Conservation (phyloP, 2,888 invertebrate genomes). For the Aelia acuminata region DNA sequence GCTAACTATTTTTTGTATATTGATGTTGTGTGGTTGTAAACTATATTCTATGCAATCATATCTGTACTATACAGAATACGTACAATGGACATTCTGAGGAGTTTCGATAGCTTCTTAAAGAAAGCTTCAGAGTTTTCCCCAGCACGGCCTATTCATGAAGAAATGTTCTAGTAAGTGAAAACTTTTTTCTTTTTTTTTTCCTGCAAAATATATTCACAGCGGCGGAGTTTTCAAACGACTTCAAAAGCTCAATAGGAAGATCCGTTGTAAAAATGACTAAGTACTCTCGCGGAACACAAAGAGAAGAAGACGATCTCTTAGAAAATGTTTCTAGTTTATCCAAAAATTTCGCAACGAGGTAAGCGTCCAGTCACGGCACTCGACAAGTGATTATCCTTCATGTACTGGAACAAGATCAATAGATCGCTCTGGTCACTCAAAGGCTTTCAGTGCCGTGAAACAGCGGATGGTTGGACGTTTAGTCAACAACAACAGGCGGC, state of each 20-base stretch:
- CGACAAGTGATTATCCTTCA: not conserved
- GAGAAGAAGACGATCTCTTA: not conserved
- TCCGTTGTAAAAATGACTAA: not conserved
- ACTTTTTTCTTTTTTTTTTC: not conserved
- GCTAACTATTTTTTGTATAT: too few species aligned
- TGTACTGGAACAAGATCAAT: not conserved
- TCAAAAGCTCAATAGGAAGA: not conserved
- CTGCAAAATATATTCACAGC: slow-evolving; percentile 16
- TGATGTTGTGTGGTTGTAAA: too few species aligned
- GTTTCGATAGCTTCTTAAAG: not conserved
- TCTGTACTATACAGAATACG: not conserved
- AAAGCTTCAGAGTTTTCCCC: not conserved
- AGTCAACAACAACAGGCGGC: not conserved
- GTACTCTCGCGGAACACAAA: not conserved
- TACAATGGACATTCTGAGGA: not conserved
- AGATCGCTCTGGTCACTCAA: not conserved
- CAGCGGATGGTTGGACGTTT: not conserved
- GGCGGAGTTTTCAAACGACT: not conserved
- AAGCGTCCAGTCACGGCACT: not conserved
- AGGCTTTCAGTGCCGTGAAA: slow-evolving; percentile 1
- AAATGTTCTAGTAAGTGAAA: not conserved
- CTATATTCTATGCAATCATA: too few species aligned
- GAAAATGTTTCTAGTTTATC: not conserved
- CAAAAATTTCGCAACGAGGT: not conserved
- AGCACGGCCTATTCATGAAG: not conserved